Evolutionary conservation across 2,888 invertebrate genomes (phyloP), one percentile per base, ranked within the genome.

Genomic region (Acronicta alni): DNA sequence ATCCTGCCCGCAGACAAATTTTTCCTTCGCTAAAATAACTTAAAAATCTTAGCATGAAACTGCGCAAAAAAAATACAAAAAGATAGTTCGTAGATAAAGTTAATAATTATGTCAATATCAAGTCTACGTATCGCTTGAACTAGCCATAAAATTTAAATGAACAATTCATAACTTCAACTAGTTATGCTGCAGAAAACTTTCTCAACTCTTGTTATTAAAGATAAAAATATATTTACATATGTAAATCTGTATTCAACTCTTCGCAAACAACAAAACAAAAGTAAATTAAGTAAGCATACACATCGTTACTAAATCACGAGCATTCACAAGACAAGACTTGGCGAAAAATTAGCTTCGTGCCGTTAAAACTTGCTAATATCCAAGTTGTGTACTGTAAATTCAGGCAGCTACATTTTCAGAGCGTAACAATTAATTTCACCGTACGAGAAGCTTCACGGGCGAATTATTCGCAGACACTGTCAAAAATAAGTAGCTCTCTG

Each of bases 401-500:
- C 59, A 51, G 44, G 39, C 57, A 45, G 44, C 41, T 45, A 23
- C 35, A 14, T 38, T 53, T 32, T 46, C 44, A 43, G 35, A 74
- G 48, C 32, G 63, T 48, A 59, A 76, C 70, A 77, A 73, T 73
- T 73, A 67, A 62, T 59, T 67, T 65, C 16, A 17, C 62, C 55
- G 65, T 51, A 47, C 55, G 60, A 57, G 67, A 45, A 45, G 42
- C 20, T 49, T 62, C 54, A 75, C 74, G 71, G 42, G 41, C 45
- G 67, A 76, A 67, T 71, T 60, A 67, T 67, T 75, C 70, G 46
- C 57, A 54, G 62, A 45, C 58, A 57, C 57, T 17, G 57, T 65
- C 62, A 55, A 57, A 59, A 71, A 67, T 73, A 77, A 71, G 62
- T 57, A 65, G 55, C 55, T 48, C 41, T 30, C 39, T 55, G 20